A percentile compares a stretch with the other conserved stretches of the same genome.
phyloP scores from a whole-genome alignment of 2,797 vertebrate genomes.

The Remorina albescens region DNA sequence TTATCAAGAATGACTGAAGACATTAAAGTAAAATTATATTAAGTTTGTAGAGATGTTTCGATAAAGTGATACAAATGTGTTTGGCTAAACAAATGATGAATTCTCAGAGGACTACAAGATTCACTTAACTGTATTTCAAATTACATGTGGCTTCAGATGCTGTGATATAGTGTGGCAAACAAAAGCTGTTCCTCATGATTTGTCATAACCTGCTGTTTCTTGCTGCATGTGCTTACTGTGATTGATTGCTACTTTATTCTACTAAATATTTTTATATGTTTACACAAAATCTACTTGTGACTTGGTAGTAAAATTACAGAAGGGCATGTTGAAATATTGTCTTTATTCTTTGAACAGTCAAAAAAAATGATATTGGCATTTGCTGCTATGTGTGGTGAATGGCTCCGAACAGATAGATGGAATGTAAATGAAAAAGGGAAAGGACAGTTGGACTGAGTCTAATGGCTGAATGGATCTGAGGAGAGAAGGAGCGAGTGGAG shows the following conservation, averaged over 20 bases:
- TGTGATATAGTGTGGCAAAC: conserved; percentile 6
- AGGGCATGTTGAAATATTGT: background rate
- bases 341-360: background rate
- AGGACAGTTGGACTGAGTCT: conserved; percentile 14
- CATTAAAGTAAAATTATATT: background rate
- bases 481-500: conserved; percentile 26
- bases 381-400: conserved; percentile 26
- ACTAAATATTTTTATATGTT: background rate
- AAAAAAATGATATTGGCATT: conserved; percentile 6
- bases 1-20: background rate
- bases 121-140: conserved; percentile 1
- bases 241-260: background rate
- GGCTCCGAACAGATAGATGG: conserved; percentile 10
- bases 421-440: conserved; percentile 34
- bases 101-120: conserved; percentile 19
- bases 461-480: conserved; percentile 50
- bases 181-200: background rate
- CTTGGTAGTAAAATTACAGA: background rate
- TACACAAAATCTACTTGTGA: background rate
- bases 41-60: background rate
- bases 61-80: conserved; percentile 15
- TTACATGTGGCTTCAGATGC: background rate
- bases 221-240: background rate
- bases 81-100: conserved; percentile 25
- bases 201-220: background rate